Base-by-base conservation (phyloP, 2,888 invertebrate genomes). In the Erpobdella octoculata region DNA sequence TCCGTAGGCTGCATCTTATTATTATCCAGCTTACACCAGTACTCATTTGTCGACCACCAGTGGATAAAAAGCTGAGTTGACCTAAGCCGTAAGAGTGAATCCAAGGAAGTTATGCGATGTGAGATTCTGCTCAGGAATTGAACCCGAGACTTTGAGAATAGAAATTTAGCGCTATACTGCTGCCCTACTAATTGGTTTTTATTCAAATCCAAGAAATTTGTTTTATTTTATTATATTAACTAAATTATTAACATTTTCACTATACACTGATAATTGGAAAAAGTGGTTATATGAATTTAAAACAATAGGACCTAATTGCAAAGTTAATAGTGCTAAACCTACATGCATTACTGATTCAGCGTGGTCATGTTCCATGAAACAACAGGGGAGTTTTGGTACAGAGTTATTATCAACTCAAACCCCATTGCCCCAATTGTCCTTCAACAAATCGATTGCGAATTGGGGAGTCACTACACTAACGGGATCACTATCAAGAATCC, bases 311-410 rank as follows among this genome's bases (percentile, higher is more conserved):
- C n/a, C 18, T 62, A 8, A 25, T 62, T 4, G 21, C n/a, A 21
- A 66, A 6, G 15, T 18, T 3, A 53, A 31, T 68, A 38, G n/a
- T 58, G 4, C 18, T 9, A 4, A 18, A 61, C 61, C 8, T 28
- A 38, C 41, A 46, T 1, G n/a, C n/a, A 53, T 25, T 25, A 53
- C 28, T 28, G 28, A 67, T 61, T 1, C 72, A 78, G 78, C 71
- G 35, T 83, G 71, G 78, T 81, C 69, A 81, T 83, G 74, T 83
- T 78, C 79, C 79, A 82, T 75, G 79, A 80, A 8, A 75, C 77
- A 70, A 79, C 80, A 6, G 83, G 83, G 21, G 83, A 83, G 76
- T 83, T 83, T 75, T 83, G 83, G 83, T 83, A 83, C 71, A 76
- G 79, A 35, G 76, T 83, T 61, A 74, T 78, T 33, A 76, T 83